Evolutionary conservation across 2,888 invertebrate species (phyloP).

Genomic region (Caenorhabditis sp.): DNA sequence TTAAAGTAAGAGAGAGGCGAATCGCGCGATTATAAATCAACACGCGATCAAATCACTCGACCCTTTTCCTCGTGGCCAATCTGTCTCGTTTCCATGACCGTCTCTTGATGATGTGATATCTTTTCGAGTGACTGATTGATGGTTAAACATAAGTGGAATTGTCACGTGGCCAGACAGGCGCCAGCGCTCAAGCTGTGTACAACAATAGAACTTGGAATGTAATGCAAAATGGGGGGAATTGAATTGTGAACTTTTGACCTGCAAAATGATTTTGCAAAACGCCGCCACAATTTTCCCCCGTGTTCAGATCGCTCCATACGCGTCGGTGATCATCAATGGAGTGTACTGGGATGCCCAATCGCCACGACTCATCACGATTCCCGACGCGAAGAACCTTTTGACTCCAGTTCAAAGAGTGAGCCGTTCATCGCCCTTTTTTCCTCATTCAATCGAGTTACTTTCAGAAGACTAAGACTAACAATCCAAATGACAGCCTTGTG

Average conservation of each 20-base stretch:
- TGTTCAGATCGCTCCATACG: slow-evolving; percentile 93
- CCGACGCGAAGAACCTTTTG: slow-evolving; percentile 95
- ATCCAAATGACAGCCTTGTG: slow-evolving; percentile 2
- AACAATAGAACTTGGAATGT: background rate
- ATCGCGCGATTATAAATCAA: slow-evolving; percentile 16
- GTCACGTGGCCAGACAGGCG: background rate
- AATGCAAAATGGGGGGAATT: too few species aligned
- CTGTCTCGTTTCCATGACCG: slow-evolving; percentile 16
- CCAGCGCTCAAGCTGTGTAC: background rate
- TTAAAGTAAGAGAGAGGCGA: too few species aligned
- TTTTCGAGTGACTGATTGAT: slow-evolving; percentile 15
- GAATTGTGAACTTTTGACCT: background rate
- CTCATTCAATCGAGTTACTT: background rate
- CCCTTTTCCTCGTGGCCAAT: slow-evolving; percentile 29
- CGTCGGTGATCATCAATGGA: slow-evolving; percentile 95
- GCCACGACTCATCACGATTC: slow-evolving; percentile 94
- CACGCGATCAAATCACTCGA: background rate
- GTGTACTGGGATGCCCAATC: slow-evolving; percentile 99
- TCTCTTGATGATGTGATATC: slow-evolving; percentile 10
- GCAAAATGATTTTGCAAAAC: background rate
- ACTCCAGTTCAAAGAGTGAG: slow-evolving; percentile 83
- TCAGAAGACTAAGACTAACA: slow-evolving; percentile 21
- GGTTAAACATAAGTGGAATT: background rate
- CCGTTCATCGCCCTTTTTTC: background rate
- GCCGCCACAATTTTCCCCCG: too few species aligned